A percentile compares a stretch with the other conserved stretches of the same genome.
Conservation (phyloP, 1,140 invertebrate genomes). For the Drosophila carrolli region DNA sequence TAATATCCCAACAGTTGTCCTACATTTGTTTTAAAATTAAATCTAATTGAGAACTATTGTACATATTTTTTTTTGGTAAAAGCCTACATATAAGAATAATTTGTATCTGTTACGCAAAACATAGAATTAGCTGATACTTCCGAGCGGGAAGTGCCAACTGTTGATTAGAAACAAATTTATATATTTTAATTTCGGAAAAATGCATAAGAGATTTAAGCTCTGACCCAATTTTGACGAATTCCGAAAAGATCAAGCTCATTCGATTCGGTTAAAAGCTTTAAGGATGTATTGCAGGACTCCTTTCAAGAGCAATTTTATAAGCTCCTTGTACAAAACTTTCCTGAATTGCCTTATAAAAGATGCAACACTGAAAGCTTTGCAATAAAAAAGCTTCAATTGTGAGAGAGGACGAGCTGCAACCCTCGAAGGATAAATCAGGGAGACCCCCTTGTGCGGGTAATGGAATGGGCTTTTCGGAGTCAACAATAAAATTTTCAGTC, state of each 20-base stretch:
- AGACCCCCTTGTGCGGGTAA: slow-evolving; percentile 34
- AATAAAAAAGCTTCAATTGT: slow-evolving; percentile 1
- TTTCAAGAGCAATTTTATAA: slow-evolving; percentile 6
- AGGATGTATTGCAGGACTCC: not conserved
- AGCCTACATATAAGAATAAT: too few species aligned
- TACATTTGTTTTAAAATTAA: too few species aligned
- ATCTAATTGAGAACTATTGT: too few species aligned
- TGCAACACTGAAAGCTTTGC: slow-evolving; percentile 48
- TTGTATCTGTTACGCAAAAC: too few species aligned
- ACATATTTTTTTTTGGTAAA: too few species aligned
- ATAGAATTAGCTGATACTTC: not conserved
- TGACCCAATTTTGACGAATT: slow-evolving; percentile 17
- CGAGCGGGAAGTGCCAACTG: not conserved
- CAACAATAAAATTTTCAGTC: slow-evolving; percentile 70
- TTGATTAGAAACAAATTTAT: slow-evolving; percentile 12
- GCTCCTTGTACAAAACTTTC: slow-evolving; percentile 24
- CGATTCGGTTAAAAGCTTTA: slow-evolving; percentile 4
- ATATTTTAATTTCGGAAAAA: slow-evolving; percentile 14
- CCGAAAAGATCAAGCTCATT: slow-evolving; percentile 4
- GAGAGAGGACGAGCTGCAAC: slow-evolving; percentile 46
- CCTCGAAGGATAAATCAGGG: slow-evolving; percentile 34
- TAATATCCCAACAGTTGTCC: too few species aligned
- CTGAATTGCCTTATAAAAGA: slow-evolving; percentile 24
- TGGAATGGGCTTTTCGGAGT: slow-evolving; percentile 38
- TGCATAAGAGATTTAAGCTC: slow-evolving; percentile 16